Conservation (phyloP, 2,888 invertebrate species). For the Amitus sp. region DNA sequence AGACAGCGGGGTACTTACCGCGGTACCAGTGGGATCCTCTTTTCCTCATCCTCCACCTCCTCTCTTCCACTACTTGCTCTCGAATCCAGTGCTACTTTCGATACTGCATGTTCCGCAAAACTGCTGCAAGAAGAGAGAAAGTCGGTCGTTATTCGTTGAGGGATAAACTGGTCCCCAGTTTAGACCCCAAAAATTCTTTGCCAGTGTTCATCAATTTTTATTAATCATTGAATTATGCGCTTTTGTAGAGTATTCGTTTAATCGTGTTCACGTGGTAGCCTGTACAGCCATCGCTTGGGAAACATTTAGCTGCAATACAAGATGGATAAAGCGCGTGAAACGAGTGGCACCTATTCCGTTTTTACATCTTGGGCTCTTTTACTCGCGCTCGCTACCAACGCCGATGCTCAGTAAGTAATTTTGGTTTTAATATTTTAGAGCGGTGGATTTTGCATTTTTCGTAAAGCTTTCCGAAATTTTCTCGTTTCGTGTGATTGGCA, state of each 20-base stretch:
- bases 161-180: no score
- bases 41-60: conserved; percentile 40
- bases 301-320: no score
- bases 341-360: conserved; percentile 44
- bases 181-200: no score
- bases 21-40: conserved; percentile 43
- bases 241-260: no score
- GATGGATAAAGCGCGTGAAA: conserved; percentile 47
- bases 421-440: no score
- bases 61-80: conserved; percentile 39
- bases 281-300: no score
- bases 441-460: no score
- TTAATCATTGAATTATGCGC: no score
- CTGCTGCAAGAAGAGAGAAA: conserved; percentile 56
- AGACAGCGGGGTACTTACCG: conserved; percentile 38
- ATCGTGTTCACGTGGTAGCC: no score
- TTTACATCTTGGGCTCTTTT: conserved; percentile 48
- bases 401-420: conserved; percentile 61
- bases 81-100: conserved; percentile 44
- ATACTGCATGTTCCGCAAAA: conserved; percentile 63
- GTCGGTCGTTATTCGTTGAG: conserved; percentile 52
- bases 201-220: no score
- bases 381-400: conserved; percentile 50
- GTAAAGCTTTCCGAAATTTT: no score
- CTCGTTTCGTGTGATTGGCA: no score